Conservation (phyloP, 2,888 invertebrate genomes). For the Hymenopus coronatus region DNA sequence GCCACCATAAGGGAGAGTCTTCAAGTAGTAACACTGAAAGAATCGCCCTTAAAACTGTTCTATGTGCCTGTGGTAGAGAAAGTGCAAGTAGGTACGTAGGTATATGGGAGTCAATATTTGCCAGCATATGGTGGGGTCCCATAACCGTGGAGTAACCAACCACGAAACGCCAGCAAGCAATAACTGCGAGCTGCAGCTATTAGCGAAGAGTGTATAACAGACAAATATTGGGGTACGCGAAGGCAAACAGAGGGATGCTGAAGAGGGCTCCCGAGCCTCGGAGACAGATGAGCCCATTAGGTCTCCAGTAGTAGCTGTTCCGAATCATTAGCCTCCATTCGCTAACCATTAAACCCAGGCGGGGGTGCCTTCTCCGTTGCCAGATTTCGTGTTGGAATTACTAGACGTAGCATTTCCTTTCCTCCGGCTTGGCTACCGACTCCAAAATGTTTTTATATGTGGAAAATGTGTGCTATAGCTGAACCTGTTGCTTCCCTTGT, state of each 20-base stretch:
- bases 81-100: neutral
- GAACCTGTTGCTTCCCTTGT: neutral
- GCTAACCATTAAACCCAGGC: constrained; percentile 1
- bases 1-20: too few relatives aligned
- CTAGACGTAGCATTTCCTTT: neutral
- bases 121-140: neutral
- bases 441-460: neutral
- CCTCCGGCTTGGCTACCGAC: neutral
- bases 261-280: neutral
- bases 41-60: too few relatives aligned
- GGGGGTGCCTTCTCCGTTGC: neutral
- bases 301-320: neutral
- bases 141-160: neutral
- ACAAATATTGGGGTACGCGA: neutral
- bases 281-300: neutral
- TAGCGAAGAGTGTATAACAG: neutral
- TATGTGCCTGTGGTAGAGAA: neutral
- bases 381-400: constrained; percentile 7
- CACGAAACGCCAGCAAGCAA: neutral
- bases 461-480: neutral
- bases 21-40: too few relatives aligned
- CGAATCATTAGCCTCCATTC: constrained; percentile 12
- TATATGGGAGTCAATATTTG: neutral
- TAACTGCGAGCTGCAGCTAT: neutral
- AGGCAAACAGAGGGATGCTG: neutral